phyloP scores from a whole-genome alignment of 2,113 vertebrate species.

The Glaucidium brasilianum region DNA sequence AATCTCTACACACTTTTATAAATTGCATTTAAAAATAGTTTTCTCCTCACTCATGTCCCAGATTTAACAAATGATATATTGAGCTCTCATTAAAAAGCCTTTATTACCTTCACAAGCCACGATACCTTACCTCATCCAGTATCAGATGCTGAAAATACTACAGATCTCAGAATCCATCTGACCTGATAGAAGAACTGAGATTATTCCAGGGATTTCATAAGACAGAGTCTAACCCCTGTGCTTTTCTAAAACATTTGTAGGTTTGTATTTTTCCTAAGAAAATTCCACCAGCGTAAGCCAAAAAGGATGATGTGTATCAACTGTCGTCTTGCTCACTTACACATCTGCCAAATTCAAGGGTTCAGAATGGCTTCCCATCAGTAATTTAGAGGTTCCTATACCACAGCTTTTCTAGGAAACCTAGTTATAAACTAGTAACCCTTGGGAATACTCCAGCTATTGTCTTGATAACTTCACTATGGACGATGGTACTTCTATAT shows the following conservation, averaged over 20 bases:
- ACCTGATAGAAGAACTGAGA: not conserved
- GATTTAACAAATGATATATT: constrained; percentile 39
- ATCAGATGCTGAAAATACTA: not conserved
- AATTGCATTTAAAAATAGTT: constrained; percentile 42
- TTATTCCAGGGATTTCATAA: not conserved
- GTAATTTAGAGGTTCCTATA: not conserved
- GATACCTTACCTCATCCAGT: not conserved
- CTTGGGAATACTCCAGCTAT: not conserved
- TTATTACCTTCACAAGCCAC: not conserved
- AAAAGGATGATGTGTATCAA: not conserved
- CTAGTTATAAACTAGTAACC: not conserved
- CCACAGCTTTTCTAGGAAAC: not conserved
- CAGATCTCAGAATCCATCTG: not conserved
- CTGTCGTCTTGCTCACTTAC: not conserved
- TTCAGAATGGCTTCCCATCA: rapidly evolving
- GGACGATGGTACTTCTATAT: not conserved
- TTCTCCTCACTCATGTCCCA: constrained; percentile 3
- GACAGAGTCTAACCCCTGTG: not conserved
- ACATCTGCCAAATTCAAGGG: not conserved
- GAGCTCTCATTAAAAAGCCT: constrained; percentile 40
- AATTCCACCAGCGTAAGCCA: not conserved
- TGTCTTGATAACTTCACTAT: not conserved
- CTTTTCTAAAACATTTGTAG: not conserved
- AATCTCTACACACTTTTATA: not conserved
- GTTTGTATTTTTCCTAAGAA: not conserved